Conservation (phyloP, 2,888 invertebrate species). For the Mythimna albipuncta region DNA sequence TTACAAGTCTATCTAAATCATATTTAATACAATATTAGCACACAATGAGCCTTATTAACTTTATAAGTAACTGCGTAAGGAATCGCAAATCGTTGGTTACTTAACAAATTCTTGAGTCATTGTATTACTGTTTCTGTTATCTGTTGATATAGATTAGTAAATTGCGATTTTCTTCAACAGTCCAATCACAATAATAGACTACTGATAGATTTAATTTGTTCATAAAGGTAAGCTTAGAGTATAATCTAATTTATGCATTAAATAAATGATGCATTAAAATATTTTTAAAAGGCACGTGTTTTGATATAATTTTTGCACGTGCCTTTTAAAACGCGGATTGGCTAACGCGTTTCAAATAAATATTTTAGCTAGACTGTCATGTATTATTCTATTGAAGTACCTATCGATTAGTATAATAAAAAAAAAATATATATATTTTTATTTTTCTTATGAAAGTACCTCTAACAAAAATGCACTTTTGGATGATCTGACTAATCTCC, state of each 20-base stretch:
- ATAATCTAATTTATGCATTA: background rate
- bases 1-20: constrained; percentile 21
- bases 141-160: background rate
- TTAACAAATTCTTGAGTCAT: constrained; percentile 16
- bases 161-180: background rate
- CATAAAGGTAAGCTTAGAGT: background rate
- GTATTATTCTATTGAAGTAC: too few species aligned
- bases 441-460: too few species aligned
- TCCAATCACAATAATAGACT: background rate
- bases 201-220: background rate
- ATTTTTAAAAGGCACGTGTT: background rate
- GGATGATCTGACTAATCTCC: too few species aligned
- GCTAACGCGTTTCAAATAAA: too few species aligned
- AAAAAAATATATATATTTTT: too few species aligned
- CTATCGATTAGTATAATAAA: too few species aligned
- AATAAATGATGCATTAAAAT: background rate
- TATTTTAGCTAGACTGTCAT: too few species aligned
- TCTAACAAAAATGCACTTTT: too few species aligned
- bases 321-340: too few species aligned
- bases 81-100: constrained; percentile 12
- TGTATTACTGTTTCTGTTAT: constrained; percentile 15
- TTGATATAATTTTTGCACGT: too few species aligned
- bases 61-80: constrained; percentile 15
- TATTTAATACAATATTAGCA: constrained; percentile 36
- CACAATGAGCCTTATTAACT: constrained; percentile 33